Conservation (phyloP, 2,113 vertebrate species). For the Trichechus manatus region DNA sequence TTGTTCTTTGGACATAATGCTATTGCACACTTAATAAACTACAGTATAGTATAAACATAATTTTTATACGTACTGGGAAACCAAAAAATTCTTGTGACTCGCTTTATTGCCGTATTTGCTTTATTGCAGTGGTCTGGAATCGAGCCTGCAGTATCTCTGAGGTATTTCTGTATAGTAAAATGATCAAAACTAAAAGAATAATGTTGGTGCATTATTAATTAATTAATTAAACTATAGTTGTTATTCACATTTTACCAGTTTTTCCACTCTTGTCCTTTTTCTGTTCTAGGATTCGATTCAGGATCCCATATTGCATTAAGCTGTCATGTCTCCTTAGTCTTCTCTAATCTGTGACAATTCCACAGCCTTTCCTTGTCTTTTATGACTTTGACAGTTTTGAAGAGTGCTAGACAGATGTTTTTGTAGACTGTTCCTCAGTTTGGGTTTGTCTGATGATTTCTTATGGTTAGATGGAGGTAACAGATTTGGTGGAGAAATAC, state of each 20-base stretch:
- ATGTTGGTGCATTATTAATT: neutral
- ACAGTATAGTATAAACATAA: too few relatives aligned
- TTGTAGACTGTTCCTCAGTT: neutral
- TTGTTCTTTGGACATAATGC: too few relatives aligned
- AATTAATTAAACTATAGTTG: neutral
- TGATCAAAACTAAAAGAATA: too few relatives aligned
- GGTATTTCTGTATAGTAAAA: too few relatives aligned
- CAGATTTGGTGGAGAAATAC: neutral
- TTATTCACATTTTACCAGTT: neutral
- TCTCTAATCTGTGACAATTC: neutral
- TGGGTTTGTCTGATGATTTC: neutral
- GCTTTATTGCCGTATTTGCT: too few relatives aligned
- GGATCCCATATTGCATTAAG: neutral
- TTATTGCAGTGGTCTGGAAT: too few relatives aligned
- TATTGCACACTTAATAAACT: too few relatives aligned
- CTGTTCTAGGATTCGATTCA: neutral
- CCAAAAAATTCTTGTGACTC: too few relatives aligned
- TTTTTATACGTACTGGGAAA: too few relatives aligned
- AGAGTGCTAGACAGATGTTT: neutral
- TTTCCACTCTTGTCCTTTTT: neutral
- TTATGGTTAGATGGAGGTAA: neutral
- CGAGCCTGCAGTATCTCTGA: too few relatives aligned
- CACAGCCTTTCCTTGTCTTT: neutral
- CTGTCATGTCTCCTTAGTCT: neutral
- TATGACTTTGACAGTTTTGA: neutral